Evolutionary conservation across 23 tunicate species (phyloP).

Genomic region (Halocynthia roretzi): DNA sequence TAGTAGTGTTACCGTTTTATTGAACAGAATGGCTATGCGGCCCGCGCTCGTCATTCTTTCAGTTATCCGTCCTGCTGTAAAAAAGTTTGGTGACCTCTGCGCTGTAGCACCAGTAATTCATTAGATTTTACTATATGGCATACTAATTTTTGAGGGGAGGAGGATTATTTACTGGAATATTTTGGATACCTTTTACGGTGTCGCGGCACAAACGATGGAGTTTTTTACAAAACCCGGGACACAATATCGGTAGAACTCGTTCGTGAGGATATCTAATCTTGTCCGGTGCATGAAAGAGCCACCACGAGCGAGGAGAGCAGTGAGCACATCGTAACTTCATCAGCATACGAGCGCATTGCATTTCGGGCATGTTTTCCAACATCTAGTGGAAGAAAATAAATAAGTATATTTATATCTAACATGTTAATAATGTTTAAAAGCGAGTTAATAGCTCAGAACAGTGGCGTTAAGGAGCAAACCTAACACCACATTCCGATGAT

Average conservation of each 20-base stretch:
- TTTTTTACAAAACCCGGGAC: constrained; percentile 62
- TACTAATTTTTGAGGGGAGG: too few species aligned
- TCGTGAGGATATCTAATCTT: constrained; percentile 44
- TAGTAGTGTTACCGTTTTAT: too few species aligned
- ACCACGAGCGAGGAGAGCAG: constrained; percentile 87
- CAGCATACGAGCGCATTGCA: constrained; percentile 48
- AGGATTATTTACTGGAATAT: too few species aligned
- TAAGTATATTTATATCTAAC: neutral
- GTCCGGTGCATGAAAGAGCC: constrained; percentile 84
- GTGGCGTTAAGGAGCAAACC: neutral
- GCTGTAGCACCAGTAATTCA: too few species aligned
- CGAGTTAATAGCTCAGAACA: neutral
- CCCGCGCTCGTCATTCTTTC: too few species aligned
- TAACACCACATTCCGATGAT: too few species aligned
- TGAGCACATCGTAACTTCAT: constrained; percentile 83
- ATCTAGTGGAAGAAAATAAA: constrained; percentile 31
- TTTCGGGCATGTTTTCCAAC: constrained; percentile 48
- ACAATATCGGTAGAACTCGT: constrained; percentile 66
- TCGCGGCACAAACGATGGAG: constrained; percentile 61
- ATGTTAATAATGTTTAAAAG: neutral
- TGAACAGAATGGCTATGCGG: too few species aligned
- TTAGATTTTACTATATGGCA: too few species aligned
- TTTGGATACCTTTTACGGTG: constrained; percentile 45
- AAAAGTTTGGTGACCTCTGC: too few species aligned
- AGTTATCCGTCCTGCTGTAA: too few species aligned